phyloP scores from a whole-genome alignment of 1,140 invertebrate species.

The Anagrus nilaparvatae region DNA sequence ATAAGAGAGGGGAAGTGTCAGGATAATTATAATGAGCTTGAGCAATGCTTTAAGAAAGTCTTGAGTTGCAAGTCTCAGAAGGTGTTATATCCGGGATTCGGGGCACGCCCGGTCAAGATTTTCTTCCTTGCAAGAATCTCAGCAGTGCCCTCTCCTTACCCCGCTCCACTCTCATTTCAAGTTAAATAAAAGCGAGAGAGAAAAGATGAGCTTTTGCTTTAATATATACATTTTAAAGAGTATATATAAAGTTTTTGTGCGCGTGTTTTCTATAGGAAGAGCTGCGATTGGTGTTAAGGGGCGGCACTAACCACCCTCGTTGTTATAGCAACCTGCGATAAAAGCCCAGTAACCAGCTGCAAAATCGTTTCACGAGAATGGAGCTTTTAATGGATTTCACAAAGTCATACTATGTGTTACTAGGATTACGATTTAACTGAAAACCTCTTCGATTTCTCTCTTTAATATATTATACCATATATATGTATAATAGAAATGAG shows the following conservation, averaged over 20 bases:
- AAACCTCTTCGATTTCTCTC: too few species aligned
- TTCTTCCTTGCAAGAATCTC: slow-evolving; percentile 42
- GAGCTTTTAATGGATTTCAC: too few species aligned
- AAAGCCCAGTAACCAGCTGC: slow-evolving; percentile 23
- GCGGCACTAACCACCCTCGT: slow-evolving; percentile 41
- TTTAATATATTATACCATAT: too few species aligned
- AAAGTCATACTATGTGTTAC: too few species aligned
- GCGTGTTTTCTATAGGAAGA: slow-evolving; percentile 14
- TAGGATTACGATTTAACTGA: too few species aligned
- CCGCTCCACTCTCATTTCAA: neutral
- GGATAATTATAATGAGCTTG: too few species aligned
- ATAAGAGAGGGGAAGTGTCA: too few species aligned
- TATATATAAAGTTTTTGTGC: too few species aligned
- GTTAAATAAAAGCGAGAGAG: neutral
- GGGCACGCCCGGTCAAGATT: slow-evolving; percentile 45
- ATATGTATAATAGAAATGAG: too few species aligned
- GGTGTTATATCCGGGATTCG: slow-evolving; percentile 37
- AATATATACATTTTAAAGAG: too few species aligned
- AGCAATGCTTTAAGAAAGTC: too few species aligned
- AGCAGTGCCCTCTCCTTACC: slow-evolving; percentile 28
- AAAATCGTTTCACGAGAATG: too few species aligned
- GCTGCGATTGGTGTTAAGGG: slow-evolving; percentile 39
- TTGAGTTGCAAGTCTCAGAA: slow-evolving; percentile 15
- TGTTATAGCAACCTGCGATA: slow-evolving; percentile 44
- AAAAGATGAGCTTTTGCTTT: slow-evolving; percentile 12